Base-by-base conservation (phyloP, 2,797 vertebrate species). In the Kryptopterus vitreolus region DNA sequence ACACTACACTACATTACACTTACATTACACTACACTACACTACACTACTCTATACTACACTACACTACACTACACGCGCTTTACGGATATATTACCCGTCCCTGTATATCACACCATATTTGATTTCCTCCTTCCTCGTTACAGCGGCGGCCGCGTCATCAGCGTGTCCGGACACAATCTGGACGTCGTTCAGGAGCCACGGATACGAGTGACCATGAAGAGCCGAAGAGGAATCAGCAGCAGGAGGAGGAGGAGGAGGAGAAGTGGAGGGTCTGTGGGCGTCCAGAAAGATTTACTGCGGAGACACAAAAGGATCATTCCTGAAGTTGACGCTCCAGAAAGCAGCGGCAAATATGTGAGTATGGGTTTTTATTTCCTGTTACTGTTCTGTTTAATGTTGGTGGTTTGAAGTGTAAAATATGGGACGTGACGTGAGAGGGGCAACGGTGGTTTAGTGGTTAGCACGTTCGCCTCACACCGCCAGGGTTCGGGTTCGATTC, bases 121-220 rank as follows among this genome's bases (percentile, higher is more conserved):
- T 35, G 46, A 35, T 52, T 50, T 77, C 59, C 46, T 52, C 1
- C 18, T 46, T 72, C 69, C 11, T 15, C 53, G n/a, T 29, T 35
- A 70, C 88, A 99, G 98, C 3, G 98, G 98, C 0, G 98, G 98
- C 1, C 95, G 98, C 58, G 85, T 94, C 78, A 95, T 99, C 86
- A 88, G 86, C 33, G 93, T 97, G 80, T 91, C 77, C 0, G 98
- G 98, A 0, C 94, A 96, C 85, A 95, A 97, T 87, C 86, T 99
- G 89, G 96, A 99, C 48, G 96, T 98, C 85, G 97, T 98, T 3
- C 96, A 98, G 91, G 93, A 92, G 31, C 96, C 98, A 0, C 94
- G 91, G 76, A 98, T 99, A 89, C 90, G 94, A 69, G 96, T 98
- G 77, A 96, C 94, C 0, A 72, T 96, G 82, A 91, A 89, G 57